phyloP scores from a whole-genome alignment of 2,113 vertebrate species.

The Dryoscopus gambensis region DNA sequence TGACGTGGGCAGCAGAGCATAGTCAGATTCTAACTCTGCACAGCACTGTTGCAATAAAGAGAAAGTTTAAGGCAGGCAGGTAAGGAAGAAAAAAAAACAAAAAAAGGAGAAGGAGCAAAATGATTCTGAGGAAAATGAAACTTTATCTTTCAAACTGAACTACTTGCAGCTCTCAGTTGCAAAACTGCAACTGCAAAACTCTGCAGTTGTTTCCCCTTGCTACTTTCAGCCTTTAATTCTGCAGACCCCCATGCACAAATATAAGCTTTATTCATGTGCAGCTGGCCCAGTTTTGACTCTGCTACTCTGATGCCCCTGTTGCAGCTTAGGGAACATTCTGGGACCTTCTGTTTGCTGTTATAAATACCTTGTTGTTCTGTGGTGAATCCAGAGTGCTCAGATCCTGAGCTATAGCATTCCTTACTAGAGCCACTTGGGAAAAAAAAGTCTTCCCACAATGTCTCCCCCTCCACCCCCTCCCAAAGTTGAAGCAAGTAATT shows the following conservation, averaged over 20 bases:
- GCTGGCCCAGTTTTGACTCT: neutral
- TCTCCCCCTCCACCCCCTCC: neutral
- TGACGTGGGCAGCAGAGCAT: neutral
- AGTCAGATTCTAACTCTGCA: neutral
- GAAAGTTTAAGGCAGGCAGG: neutral
- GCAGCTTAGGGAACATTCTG: neutral
- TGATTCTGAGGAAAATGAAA: neutral
- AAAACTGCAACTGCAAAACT: neutral
- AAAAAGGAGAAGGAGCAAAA: neutral
- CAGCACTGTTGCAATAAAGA: conserved; percentile 27
- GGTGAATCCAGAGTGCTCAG: neutral
- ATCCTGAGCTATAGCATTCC: neutral
- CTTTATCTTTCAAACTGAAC: neutral
- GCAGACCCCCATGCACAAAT: neutral
- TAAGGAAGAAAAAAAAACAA: neutral
- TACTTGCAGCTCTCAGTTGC: neutral
- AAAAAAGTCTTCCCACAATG: neutral
- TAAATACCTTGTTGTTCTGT: neutral
- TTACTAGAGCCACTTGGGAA: neutral
- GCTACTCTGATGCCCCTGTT: neutral
- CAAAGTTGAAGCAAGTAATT: neutral
- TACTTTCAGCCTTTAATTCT: neutral
- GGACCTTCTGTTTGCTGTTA: neutral
- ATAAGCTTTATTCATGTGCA: neutral
- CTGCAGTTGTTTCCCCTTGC: neutral